phyloP scores from a whole-genome alignment of 1,140 invertebrate genomes.

The Drosophila baimaii region DNA sequence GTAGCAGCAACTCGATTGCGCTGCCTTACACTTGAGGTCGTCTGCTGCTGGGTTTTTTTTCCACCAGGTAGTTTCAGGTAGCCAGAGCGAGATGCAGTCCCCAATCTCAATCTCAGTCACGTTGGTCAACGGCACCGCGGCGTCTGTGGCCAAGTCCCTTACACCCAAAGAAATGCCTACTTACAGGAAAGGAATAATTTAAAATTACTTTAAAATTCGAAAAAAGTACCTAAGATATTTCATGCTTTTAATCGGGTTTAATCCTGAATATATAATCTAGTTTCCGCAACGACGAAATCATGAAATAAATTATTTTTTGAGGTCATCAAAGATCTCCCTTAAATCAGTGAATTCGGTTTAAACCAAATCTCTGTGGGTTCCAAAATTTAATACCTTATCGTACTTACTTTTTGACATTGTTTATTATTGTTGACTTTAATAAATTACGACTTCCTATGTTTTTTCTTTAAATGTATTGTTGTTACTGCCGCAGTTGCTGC shows the following conservation, averaged over 20 bases:
- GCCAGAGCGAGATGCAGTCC: conserved; percentile 29
- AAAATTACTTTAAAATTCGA: not conserved
- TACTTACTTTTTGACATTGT: not conserved
- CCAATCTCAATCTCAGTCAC: conserved; percentile 53
- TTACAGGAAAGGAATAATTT: not conserved
- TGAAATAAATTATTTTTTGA: not conserved
- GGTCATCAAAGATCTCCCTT: not conserved
- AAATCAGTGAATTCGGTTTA: not conserved
- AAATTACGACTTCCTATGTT: not conserved
- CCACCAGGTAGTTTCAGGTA: conserved; percentile 19
- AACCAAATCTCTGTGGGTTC: not conserved
- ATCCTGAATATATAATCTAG: no score
- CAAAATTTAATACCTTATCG: not conserved
- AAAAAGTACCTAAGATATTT: not conserved
- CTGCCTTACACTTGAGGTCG: conserved; percentile 77
- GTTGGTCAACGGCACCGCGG: conserved; percentile 77
- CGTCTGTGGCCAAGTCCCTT: conserved; percentile 71
- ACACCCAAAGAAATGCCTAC: conserved; percentile 2
- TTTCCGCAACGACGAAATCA: not conserved
- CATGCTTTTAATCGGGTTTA: not conserved
- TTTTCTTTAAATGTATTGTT: conserved; percentile 17
- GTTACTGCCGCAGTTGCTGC: conserved; percentile 25
- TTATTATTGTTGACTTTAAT: no score
- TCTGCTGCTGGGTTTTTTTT: conserved; percentile 44
- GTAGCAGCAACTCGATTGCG: conserved; percentile 69